phyloP scores from a whole-genome alignment of 2,888 invertebrate genomes.

The Platycheirus rosarum region DNA sequence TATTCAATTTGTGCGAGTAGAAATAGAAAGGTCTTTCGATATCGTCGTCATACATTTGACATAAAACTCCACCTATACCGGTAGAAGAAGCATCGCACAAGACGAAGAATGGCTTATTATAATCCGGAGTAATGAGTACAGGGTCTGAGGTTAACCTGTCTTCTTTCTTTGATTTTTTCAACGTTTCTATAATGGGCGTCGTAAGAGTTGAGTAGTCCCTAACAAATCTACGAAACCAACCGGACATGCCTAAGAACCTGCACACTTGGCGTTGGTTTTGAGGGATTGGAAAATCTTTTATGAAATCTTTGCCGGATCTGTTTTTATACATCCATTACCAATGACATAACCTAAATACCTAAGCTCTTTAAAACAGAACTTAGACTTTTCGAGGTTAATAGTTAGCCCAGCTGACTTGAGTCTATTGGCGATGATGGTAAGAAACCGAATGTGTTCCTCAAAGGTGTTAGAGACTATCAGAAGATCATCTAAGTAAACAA shows the following conservation, averaged over 20 bases:
- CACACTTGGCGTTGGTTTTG: conserved; percentile 59
- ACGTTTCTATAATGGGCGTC: conserved; percentile 28
- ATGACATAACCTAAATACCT: conserved; percentile 19
- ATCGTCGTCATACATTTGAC: conserved; percentile 38
- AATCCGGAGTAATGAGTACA: no score
- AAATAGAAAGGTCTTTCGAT: conserved; percentile 38
- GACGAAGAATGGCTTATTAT: conserved; percentile 54
- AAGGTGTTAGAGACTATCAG: conserved; percentile 15
- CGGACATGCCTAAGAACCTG: conserved; percentile 70
- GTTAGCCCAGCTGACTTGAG: conserved; percentile 24
- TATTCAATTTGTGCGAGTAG: neutral
- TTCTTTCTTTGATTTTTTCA: neutral
- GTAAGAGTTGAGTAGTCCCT: conserved; percentile 46
- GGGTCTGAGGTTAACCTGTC: conserved; percentile 31
- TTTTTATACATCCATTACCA: conserved; percentile 41
- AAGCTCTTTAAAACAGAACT: conserved; percentile 15
- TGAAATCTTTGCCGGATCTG: conserved; percentile 2
- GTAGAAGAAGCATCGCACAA: conserved; percentile 61
- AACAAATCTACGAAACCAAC: conserved; percentile 71
- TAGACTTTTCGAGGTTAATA: conserved; percentile 31
- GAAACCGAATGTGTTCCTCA: conserved; percentile 36
- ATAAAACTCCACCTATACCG: conserved; percentile 52
- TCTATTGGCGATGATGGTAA: conserved; percentile 29
- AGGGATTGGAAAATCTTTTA: conserved; percentile 4
- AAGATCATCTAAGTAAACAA: conserved; percentile 65